These are phyloP conservation scores for Harpagifer antarcticus DNA, from an alignment of 2,797 vertebrate genomes.

Conservation along the genomic window DNA sequence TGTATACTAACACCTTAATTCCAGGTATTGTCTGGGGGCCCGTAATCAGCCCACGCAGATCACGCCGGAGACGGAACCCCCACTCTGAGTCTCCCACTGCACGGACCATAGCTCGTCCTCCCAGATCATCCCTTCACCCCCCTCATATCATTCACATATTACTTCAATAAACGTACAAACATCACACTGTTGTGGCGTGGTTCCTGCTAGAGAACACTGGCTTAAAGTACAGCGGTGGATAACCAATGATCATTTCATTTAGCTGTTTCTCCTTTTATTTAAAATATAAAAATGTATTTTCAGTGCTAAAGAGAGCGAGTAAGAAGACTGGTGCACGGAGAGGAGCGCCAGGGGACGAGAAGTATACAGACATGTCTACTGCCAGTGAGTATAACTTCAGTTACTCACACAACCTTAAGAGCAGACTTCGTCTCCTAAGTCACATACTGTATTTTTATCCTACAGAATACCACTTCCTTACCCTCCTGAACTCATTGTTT, in stretches of 20 bases:
- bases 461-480: neutral
- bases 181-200: too few species aligned
- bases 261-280: conserved; percentile 16
- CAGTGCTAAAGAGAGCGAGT: conserved; percentile 95
- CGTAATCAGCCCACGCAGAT: too few species aligned
- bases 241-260: neutral
- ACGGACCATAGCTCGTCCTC: too few species aligned
- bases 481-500: neutral
- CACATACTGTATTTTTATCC: neutral
- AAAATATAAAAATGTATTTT: conserved; percentile 6
- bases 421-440: neutral
- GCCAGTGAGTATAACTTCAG: conserved; percentile 86
- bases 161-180: too few species aligned
- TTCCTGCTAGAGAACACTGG: too few species aligned
- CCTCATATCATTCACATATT: too few species aligned
- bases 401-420: conserved; percentile 9
- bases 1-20: too few species aligned
- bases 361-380: conserved; percentile 92
- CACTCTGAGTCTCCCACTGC: too few species aligned
- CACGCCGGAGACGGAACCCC: too few species aligned
- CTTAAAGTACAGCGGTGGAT: neutral
- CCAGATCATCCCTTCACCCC: too few species aligned
- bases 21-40: too few species aligned
- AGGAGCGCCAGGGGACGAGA: conserved; percentile 93
- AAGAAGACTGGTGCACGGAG: conserved; percentile 93